A percentile compares a stretch with the other conserved stretches of the same genome.
Evolutionary conservation across 1,140 invertebrate species (phyloP).

Genomic region (Drosophila azteca): DNA sequence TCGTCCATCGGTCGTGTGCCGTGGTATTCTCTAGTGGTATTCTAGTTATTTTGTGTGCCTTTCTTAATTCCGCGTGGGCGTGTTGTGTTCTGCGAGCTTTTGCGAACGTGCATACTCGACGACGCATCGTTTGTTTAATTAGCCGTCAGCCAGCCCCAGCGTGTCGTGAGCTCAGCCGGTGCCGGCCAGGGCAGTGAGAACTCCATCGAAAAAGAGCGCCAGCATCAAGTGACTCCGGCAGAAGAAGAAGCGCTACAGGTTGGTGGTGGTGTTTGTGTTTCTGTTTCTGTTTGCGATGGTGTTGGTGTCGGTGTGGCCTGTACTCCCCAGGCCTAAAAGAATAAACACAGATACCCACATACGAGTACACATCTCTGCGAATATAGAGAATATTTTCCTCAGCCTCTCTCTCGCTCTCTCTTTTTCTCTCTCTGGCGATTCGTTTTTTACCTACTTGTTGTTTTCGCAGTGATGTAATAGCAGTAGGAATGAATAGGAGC

Average conservation of each 20-base stretch:
- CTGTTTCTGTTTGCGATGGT: not conserved
- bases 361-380: constrained; percentile 29
- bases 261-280: constrained; percentile 32
- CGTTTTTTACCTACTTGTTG: constrained; percentile 22
- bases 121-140: constrained; percentile 34
- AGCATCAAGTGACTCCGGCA: constrained; percentile 13
- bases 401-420: constrained; percentile 16
- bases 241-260: constrained; percentile 62
- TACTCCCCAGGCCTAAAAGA: constrained; percentile 8
- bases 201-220: constrained; percentile 2
- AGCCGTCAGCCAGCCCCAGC: not conserved
- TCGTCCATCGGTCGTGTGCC: constrained; percentile 40
- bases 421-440: constrained; percentile 31
- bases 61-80: constrained; percentile 39
- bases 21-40: constrained; percentile 33
- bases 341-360: constrained; percentile 4
- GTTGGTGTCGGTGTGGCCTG: not conserved
- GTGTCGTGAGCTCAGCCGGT: constrained; percentile 25
- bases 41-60: constrained; percentile 2
- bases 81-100: not conserved
- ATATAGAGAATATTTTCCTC: constrained; percentile 13
- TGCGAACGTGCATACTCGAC: too few species aligned
- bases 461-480: constrained; percentile 66
- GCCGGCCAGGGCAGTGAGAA: constrained; percentile 9
- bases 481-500: constrained; percentile 5